Conservation (phyloP, 2,888 invertebrate species). For the Agrochola lota region DNA sequence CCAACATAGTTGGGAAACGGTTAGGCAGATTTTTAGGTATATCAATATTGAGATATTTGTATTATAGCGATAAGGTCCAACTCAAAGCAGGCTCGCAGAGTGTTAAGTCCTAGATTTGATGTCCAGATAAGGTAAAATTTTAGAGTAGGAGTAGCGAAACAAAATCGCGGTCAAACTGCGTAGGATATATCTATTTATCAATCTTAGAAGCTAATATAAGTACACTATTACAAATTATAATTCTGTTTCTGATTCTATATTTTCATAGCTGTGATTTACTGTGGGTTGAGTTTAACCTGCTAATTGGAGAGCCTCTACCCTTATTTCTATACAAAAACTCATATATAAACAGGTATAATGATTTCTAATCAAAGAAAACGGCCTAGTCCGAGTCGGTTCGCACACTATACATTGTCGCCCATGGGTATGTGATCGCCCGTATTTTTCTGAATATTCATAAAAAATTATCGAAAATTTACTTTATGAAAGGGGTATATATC, state of each 20-base stretch:
- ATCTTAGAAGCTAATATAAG: not conserved
- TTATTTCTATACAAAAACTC: not conserved
- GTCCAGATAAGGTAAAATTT: slow-evolving; percentile 5
- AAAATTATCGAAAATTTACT: too few species aligned
- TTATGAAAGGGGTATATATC: too few species aligned
- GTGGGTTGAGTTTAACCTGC: not conserved
- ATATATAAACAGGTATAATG: too few species aligned
- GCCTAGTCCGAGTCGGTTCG: too few species aligned
- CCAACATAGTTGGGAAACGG: not conserved
- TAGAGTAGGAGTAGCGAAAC: not conserved
- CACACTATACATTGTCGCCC: too few species aligned
- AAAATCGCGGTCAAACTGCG: not conserved
- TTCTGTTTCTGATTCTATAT: not conserved
- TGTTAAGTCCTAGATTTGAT: not conserved
- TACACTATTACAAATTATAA: slow-evolving; percentile 1
- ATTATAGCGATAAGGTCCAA: not conserved
- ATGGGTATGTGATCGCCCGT: too few species aligned
- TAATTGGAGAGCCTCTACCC: not conserved
- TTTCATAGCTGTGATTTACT: not conserved
- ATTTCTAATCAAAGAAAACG: too few species aligned
- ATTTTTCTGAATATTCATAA: too few species aligned
- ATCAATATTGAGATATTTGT: not conserved
- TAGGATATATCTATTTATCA: not conserved
- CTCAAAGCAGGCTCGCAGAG: not conserved
- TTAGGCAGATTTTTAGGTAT: not conserved